Conservation (phyloP, 2,797 vertebrate species). For the Gobio occitaniae region DNA sequence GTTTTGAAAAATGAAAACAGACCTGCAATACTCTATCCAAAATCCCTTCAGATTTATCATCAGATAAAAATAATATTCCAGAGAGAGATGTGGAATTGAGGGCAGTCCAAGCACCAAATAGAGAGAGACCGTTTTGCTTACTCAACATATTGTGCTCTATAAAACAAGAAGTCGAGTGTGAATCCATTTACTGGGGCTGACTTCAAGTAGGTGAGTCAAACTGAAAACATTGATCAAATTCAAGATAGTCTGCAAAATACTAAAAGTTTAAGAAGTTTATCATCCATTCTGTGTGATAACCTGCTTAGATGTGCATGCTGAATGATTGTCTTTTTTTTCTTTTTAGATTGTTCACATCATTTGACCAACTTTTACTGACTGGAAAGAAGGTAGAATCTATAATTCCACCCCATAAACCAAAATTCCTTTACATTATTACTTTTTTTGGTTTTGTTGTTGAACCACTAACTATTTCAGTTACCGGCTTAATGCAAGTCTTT, state of each 20-base stretch:
- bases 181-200: neutral
- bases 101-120: slow-evolving; percentile 58
- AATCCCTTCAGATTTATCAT: slow-evolving; percentile 30
- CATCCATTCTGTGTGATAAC: neutral
- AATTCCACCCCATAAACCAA: slow-evolving; percentile 25
- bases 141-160: slow-evolving; percentile 55
- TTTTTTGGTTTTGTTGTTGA: neutral
- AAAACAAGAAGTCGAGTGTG: neutral
- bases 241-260: neutral
- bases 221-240: neutral
- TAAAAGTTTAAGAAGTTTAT: neutral
- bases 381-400: slow-evolving; percentile 38
- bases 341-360: neutral
- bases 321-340: neutral
- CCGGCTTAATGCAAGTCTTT: neutral
- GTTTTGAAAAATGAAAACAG: neutral
- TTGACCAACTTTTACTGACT: neutral
- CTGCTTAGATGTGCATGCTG: neutral
- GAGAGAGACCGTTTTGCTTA: slow-evolving; percentile 63
- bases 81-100: slow-evolving; percentile 57
- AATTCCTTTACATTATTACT: neutral
- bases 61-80: slow-evolving; percentile 42
- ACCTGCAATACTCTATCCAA: neutral
- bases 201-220: slow-evolving; percentile 19
- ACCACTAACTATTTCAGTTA: neutral